Percentiles rank a stretch among this genome's conserved stretches.
Evolutionary conservation across 2,797 vertebrate species (phyloP).

Genomic region (Enteromius afrohamiltoni): DNA sequence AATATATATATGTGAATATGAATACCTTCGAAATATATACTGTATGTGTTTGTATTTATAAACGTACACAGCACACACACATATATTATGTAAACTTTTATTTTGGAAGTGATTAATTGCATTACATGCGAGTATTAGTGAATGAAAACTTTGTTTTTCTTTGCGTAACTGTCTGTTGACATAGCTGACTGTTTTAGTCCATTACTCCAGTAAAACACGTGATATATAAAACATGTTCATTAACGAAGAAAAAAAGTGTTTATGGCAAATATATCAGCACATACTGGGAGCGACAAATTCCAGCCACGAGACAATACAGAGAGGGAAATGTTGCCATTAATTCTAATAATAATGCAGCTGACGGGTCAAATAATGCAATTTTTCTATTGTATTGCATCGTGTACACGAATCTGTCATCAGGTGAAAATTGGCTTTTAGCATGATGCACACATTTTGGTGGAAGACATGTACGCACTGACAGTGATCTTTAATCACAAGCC

Average conservation of each 20-base stretch:
- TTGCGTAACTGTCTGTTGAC: background rate
- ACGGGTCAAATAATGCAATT: conserved; percentile 49
- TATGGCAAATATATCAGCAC: conserved; percentile 59
- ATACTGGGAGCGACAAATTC: conserved; percentile 61
- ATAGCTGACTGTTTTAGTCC: background rate
- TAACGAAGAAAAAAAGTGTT: background rate
- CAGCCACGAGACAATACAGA: conserved; percentile 59
- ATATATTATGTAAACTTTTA: too few species aligned
- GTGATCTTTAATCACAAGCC: conserved; percentile 42
- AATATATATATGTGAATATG: too few species aligned
- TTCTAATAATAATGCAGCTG: conserved; percentile 57
- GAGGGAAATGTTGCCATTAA: conserved; percentile 63
- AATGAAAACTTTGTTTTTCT: background rate
- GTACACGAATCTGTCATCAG: conserved; percentile 45
- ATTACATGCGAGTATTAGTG: background rate
- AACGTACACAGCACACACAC: too few species aligned
- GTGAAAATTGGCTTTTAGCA: conserved; percentile 44
- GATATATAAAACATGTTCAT: background rate
- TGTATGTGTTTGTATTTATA: too few species aligned
- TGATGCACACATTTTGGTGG: conserved; percentile 18
- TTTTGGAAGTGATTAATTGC: too few species aligned
- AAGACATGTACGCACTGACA: background rate
- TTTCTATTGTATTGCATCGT: conserved; percentile 38
- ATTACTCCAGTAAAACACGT: background rate
- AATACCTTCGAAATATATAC: too few species aligned